Conservation (phyloP, 2,888 invertebrate species). For the Phyllotreta cruciferae region DNA sequence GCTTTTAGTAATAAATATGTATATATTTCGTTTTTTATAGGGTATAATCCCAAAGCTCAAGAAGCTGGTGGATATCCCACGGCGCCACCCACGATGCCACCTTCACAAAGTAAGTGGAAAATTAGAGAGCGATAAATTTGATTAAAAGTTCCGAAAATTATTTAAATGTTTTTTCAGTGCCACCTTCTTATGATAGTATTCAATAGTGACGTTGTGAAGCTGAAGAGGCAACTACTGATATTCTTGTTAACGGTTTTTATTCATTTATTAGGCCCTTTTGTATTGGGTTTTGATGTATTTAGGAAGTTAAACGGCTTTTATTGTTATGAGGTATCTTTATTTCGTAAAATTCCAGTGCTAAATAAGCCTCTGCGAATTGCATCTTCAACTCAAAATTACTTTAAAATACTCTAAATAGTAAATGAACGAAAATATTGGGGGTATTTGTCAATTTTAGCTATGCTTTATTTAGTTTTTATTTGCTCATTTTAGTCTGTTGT, state of each 20-base stretch:
- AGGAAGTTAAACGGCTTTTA: too few relatives aligned
- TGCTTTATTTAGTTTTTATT: too few relatives aligned
- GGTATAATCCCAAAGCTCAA: conserved; percentile 16
- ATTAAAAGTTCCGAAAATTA: background rate
- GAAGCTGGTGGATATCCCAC: conserved; percentile 17
- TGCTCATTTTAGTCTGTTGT: too few relatives aligned
- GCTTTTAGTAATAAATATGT: background rate
- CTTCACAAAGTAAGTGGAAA: background rate
- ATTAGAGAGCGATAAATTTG: too few relatives aligned
- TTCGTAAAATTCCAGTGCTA: too few relatives aligned
- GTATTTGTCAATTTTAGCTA: too few relatives aligned
- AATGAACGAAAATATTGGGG: too few relatives aligned
- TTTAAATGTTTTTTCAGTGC: conserved; percentile 16
- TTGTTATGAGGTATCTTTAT: too few relatives aligned
- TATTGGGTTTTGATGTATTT: too few relatives aligned
- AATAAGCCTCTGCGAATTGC: too few relatives aligned
- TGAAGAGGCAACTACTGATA: background rate
- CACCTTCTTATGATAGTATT: conserved; percentile 16
- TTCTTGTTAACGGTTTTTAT: background rate
- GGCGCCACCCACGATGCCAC: conserved; percentile 1
- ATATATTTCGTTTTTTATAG: conserved; percentile 2
- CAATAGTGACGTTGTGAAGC: background rate
- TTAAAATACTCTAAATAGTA: too few relatives aligned
- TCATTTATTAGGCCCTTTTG: background rate
- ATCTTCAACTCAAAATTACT: too few relatives aligned